Evolutionary conservation across 2,797 vertebrate species (phyloP).

Genomic region (Cynopterus sphinx): DNA sequence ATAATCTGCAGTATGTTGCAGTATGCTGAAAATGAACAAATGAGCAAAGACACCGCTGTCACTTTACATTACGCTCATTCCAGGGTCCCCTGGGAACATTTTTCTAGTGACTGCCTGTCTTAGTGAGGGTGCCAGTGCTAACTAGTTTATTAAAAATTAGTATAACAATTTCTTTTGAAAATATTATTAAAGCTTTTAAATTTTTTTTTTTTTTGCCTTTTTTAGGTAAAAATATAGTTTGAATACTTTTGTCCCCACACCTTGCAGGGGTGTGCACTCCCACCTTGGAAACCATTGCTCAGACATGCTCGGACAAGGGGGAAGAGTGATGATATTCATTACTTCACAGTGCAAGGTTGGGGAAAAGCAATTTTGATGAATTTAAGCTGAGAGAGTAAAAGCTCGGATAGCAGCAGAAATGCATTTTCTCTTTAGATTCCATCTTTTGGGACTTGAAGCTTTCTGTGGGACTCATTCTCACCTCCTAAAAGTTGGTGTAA

Average conservation of each 20-base stretch:
- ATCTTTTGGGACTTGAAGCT: background rate
- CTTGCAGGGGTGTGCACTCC: background rate
- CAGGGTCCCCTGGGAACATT: background rate
- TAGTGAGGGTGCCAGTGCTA: background rate
- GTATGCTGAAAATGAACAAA: background rate
- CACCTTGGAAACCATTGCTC: background rate
- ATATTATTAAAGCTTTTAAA: background rate
- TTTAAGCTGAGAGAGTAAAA: conserved; percentile 18
- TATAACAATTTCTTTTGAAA: background rate
- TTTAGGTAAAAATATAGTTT: conserved; percentile 1
- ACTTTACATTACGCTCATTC: background rate
- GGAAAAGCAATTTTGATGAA: background rate
- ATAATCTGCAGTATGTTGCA: background rate
- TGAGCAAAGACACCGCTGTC: background rate
- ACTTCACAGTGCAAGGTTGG: background rate
- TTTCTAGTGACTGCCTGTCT: background rate
- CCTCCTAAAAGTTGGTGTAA: background rate
- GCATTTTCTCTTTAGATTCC: background rate
- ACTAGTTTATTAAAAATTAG: background rate
- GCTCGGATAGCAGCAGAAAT: background rate
- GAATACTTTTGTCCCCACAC: background rate
- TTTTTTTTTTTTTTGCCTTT: background rate
- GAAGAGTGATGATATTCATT: background rate
- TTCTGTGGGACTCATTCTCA: background rate
- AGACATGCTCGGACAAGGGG: background rate